Evolutionary conservation across 2,797 vertebrate genomes (phyloP), one percentile per base, ranked within the genome.

Genomic region (Amphiprion clarkii): DNA sequence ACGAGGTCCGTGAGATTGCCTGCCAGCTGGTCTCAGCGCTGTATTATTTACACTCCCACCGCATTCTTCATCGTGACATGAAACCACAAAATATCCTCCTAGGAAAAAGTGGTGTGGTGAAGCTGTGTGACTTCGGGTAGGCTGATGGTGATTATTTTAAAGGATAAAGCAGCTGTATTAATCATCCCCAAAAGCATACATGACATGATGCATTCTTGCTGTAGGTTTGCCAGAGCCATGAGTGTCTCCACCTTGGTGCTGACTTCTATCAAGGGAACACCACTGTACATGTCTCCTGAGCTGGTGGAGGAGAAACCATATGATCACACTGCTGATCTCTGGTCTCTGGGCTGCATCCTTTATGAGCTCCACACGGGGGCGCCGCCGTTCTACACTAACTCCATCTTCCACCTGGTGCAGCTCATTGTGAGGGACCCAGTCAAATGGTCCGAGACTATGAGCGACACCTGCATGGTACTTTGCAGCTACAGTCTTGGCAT

Each of bases 121-220:
- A 99, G 78, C 97, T 99, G 61, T 99, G 98, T 88, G 98, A 99
- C 92, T 99, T 99, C 59, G 98, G 98, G 98, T 99, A 83, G 42
- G 96, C 90, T 39, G 53, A 63, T 21, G 11, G 52, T 46, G 1
- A 61, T 39, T 23, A 4, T 40, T 73, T 44, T 0, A 14, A 27
- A 62, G 27, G 1, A 14, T 7, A 23, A 63, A 12, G 0, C 7
- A 21, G 46, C 19, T n/a, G 0, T 0, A 3, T 36, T 3, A 5
- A 31, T 70, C 0, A 44, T 57, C 55, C 63, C 7, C 21, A 44
- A 44, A 40, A 25, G 6, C 13, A 46, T 31, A 16, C 54, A 56
- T 42, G 1, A 1, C 11, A 29, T 42, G 42, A 65, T 54, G 44
- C 44, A n/a, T 13, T 68, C 19, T 60, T n/a, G 5, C 40, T 46